A percentile compares a stretch with the other conserved stretches of the same genome.
Evolutionary conservation across 2,888 invertebrate species (phyloP).

Genomic region (Epistrophe eligans): DNA sequence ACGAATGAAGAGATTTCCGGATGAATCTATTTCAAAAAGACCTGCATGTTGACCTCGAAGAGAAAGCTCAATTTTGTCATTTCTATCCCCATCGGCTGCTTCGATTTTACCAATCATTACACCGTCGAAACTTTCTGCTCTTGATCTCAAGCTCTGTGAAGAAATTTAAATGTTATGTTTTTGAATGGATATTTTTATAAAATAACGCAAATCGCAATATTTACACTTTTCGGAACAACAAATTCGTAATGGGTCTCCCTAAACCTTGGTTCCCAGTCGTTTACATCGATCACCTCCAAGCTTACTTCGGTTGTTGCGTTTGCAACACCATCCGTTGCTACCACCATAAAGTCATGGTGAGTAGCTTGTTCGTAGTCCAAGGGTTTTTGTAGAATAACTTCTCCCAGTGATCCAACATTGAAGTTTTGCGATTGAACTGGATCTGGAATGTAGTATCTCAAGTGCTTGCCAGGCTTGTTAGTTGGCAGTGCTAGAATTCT

Average conservation of each 20-base stretch:
- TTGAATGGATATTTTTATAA: background rate
- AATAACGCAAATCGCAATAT: slow-evolving; percentile 56
- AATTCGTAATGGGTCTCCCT: slow-evolving; percentile 95
- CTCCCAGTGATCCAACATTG: slow-evolving; percentile 91
- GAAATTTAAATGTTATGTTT: slow-evolving; percentile 72
- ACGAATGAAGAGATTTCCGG: slow-evolving; percentile 87
- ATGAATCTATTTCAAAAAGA: slow-evolving; percentile 82
- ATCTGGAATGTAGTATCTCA: slow-evolving; percentile 91
- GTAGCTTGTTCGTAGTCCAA: slow-evolving; percentile 91
- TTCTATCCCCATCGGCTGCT: slow-evolving; percentile 94
- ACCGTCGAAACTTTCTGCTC: slow-evolving; percentile 81
- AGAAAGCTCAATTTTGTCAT: slow-evolving; percentile 89
- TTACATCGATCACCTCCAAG: slow-evolving; percentile 92
- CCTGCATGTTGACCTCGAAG: slow-evolving; percentile 89
- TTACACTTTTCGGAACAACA: slow-evolving; percentile 83
- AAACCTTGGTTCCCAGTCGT: slow-evolving; percentile 97
- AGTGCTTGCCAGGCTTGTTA: slow-evolving; percentile 87
- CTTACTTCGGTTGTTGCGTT: slow-evolving; percentile 93
- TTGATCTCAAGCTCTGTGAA: slow-evolving; percentile 79
- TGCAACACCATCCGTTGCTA: slow-evolving; percentile 89
- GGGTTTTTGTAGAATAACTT: slow-evolving; percentile 89
- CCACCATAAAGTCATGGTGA: slow-evolving; percentile 90
- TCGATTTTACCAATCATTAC: slow-evolving; percentile 88
- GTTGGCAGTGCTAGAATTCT: slow-evolving; percentile 89
- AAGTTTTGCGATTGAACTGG: slow-evolving; percentile 90